Percentiles rank a stretch among this genome's conserved stretches.
phyloP scores from a whole-genome alignment of 2,113 vertebrate species.

The Platichthys flesus region DNA sequence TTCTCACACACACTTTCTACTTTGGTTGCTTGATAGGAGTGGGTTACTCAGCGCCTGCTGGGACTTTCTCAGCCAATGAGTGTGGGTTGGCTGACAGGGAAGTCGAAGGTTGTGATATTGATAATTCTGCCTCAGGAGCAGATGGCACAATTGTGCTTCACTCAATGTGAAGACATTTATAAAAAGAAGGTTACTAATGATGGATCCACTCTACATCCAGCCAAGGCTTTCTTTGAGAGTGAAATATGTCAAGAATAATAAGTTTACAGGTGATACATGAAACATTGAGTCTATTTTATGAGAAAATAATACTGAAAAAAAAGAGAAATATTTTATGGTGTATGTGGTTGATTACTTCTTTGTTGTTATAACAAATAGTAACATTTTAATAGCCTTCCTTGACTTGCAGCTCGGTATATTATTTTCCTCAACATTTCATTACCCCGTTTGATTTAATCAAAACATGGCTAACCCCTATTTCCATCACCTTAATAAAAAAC shows the following conservation, averaged over 20 bases:
- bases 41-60: slow-evolving; percentile 20
- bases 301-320: no score
- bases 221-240: not conserved
- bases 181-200: slow-evolving; percentile 4
- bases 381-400: not conserved
- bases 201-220: not conserved
- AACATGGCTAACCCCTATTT: not conserved
- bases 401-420: not conserved
- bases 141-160: not conserved
- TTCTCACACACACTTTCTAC: slow-evolving; percentile 14
- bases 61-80: slow-evolving; percentile 42
- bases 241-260: not conserved
- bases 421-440: slow-evolving; percentile 6
- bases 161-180: not conserved
- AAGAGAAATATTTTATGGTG: not conserved
- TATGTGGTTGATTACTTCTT: not conserved
- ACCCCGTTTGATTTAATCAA: slow-evolving; percentile 20
- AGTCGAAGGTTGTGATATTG: slow-evolving; percentile 33
- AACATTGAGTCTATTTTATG: no score
- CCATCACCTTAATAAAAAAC: no score
- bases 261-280: no score
- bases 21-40: slow-evolving; percentile 17
- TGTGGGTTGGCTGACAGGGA: slow-evolving; percentile 27
- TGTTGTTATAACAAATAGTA: not conserved
- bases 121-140: slow-evolving; percentile 19